Evolutionary conservation across 2,888 invertebrate species (phyloP).

Genomic region (Stenurella melanura): DNA sequence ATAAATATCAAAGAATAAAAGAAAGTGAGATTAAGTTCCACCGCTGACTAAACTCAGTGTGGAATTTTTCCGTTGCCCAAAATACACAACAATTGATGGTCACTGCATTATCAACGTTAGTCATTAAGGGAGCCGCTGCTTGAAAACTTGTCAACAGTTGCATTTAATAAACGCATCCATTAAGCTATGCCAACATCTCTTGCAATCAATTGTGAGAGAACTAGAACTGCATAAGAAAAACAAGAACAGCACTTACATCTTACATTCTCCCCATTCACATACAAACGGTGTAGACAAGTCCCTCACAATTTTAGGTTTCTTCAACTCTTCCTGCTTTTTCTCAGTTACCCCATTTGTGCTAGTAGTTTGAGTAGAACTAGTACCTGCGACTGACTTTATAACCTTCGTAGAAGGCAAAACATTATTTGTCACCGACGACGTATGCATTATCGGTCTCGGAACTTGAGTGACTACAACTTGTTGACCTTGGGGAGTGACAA

Average conservation of each 20-base stretch:
- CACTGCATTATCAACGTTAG: too few species aligned
- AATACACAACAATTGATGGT: too few species aligned
- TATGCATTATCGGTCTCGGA: constrained; percentile 75
- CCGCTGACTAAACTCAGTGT: too few species aligned
- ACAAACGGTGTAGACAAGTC: constrained; percentile 78
- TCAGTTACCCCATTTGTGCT: constrained; percentile 54
- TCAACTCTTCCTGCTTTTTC: constrained; percentile 60
- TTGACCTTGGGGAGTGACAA: constrained; percentile 81
- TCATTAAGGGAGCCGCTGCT: too few species aligned
- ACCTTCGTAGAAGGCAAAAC: constrained; percentile 64
- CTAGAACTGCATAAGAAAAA: constrained; percentile 17
- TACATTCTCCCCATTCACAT: constrained; percentile 97
- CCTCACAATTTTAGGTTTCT: constrained; percentile 69
- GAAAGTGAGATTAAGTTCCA: too few species aligned
- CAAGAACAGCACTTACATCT: constrained; percentile 73
- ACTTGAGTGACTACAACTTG: constrained; percentile 80
- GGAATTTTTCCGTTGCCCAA: too few species aligned
- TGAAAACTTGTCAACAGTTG: too few species aligned
- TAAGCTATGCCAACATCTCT: too few species aligned
- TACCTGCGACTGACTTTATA: constrained; percentile 62
- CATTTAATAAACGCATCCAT: too few species aligned
- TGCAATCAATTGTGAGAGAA: too few species aligned
- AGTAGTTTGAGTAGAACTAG: constrained; percentile 48
- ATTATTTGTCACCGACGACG: constrained; percentile 73
- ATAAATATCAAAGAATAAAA: too few species aligned